A percentile compares a stretch with the other conserved stretches of the same genome.
phyloP scores from a whole-genome alignment of 2,797 vertebrate genomes.

The Sebastiscus albofasciatus region DNA sequence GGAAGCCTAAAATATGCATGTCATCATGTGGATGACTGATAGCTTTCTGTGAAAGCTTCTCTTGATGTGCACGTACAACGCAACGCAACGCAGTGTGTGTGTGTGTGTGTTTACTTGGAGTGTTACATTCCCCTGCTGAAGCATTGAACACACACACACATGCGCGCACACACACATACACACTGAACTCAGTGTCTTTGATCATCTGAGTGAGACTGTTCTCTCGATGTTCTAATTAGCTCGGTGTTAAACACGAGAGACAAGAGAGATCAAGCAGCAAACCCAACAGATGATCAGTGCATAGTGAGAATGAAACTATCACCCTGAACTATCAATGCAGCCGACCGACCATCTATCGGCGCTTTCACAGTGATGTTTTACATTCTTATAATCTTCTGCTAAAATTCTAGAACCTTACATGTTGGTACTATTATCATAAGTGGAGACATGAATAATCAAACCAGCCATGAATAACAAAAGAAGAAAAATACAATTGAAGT shows the following conservation, averaged over 20 bases:
- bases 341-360: neutral
- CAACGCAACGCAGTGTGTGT: constrained; percentile 24
- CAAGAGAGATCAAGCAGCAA: constrained; percentile 58
- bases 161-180: constrained; percentile 25
- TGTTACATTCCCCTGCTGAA: constrained; percentile 39
- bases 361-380: neutral
- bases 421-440: neutral
- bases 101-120: constrained; percentile 46
- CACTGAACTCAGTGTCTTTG: constrained; percentile 53
- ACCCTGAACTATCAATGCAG: constrained; percentile 27
- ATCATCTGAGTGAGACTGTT: constrained; percentile 69
- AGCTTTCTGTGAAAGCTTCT: constrained; percentile 66
- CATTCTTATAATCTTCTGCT: neutral
- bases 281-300: constrained; percentile 42
- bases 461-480: neutral
- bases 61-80: constrained; percentile 51
- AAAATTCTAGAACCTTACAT: neutral
- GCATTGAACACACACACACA: neutral
- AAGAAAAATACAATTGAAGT: neutral
- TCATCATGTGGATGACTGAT: constrained; percentile 75
- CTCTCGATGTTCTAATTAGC: constrained; percentile 69
- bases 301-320: constrained; percentile 30
- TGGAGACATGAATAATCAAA: constrained; percentile 15
- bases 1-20: constrained; percentile 74
- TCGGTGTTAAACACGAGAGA: constrained; percentile 60